Percentiles rank a stretch among this genome's conserved stretches.
These are phyloP conservation scores for Drosophila pegasa DNA, from an alignment of 2,888 invertebrate species.

Conservation along the genomic window DNA sequence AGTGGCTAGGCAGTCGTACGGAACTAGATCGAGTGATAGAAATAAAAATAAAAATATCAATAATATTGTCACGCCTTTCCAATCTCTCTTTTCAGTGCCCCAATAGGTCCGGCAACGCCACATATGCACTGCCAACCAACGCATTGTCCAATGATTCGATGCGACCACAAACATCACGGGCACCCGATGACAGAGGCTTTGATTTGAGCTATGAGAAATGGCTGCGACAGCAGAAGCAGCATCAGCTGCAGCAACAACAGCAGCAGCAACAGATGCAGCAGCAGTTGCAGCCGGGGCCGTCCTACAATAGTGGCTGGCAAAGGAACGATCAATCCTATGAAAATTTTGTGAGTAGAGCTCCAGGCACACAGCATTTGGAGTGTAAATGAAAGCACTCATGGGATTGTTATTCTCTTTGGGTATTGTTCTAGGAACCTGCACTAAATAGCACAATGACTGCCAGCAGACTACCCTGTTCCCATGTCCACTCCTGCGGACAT, in stretches of 20 bases:
- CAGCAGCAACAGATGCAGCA: constrained; percentile 3
- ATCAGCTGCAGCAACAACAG: constrained; percentile 12
- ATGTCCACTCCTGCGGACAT: background rate
- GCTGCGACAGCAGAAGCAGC: constrained; percentile 20
- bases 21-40: too few species aligned
- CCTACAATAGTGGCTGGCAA: background rate
- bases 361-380: background rate
- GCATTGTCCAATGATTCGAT: background rate
- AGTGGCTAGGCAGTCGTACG: too few species aligned
- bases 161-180: background rate
- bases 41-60: too few species aligned
- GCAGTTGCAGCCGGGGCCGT: background rate
- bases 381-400: constrained; percentile 2
- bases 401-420: constrained; percentile 1
- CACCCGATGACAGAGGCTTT: constrained; percentile 5
- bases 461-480: background rate
- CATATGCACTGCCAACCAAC: background rate
- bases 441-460: constrained; percentile 53
- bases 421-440: constrained; percentile 38
- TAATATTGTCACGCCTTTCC: too few species aligned
- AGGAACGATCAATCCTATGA: constrained; percentile 9
- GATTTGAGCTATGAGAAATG: constrained; percentile 26
- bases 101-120: background rate
- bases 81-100: too few species aligned
- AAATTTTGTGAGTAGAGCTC: constrained; percentile 39